Evolutionary conservation across 2,797 vertebrate genomes (phyloP).

Genomic region (Eulemur mongoz): DNA sequence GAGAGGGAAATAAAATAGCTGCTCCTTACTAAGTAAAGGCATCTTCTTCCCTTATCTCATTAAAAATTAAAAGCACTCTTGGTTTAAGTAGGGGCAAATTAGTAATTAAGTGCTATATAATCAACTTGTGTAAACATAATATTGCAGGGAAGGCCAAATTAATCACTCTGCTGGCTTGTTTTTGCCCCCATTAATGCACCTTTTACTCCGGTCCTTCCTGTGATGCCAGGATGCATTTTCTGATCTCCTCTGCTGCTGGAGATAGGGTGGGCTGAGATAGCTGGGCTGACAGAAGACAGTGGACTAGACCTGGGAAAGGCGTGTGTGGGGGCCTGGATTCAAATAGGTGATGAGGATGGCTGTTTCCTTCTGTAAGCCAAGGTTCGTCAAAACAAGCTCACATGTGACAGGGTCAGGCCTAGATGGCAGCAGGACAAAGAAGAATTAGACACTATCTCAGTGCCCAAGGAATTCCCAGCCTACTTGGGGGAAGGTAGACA

Average conservation of each 20-base stretch:
- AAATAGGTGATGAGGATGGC: not conserved
- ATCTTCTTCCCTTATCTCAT: constrained; percentile 83
- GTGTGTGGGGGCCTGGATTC: not conserved
- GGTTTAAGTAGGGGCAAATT: constrained; percentile 85
- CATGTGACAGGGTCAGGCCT: not conserved
- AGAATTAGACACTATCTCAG: not conserved
- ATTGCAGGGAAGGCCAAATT: constrained; percentile 82
- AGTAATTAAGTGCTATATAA: constrained; percentile 88
- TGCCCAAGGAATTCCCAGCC: not conserved
- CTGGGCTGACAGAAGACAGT: not conserved
- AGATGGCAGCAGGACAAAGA: not conserved
- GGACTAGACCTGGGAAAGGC: not conserved
- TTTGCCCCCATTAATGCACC: constrained; percentile 79
- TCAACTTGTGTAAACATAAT: constrained; percentile 87
- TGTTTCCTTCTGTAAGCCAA: not conserved
- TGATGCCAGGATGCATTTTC: constrained; percentile 59
- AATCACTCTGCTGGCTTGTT: constrained; percentile 81
- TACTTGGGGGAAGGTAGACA: too few species aligned
- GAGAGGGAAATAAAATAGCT: constrained; percentile 82
- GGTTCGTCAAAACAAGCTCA: not conserved
- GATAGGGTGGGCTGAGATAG: not conserved
- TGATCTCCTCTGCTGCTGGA: constrained; percentile 43
- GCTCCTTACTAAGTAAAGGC: constrained; percentile 80
- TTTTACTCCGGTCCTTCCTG: constrained; percentile 79
- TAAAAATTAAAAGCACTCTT: constrained; percentile 85